Percentiles rank a stretch among this genome's conserved stretches.
Conservation (phyloP, 2,113 vertebrate genomes). For the Hystrix cristata region DNA sequence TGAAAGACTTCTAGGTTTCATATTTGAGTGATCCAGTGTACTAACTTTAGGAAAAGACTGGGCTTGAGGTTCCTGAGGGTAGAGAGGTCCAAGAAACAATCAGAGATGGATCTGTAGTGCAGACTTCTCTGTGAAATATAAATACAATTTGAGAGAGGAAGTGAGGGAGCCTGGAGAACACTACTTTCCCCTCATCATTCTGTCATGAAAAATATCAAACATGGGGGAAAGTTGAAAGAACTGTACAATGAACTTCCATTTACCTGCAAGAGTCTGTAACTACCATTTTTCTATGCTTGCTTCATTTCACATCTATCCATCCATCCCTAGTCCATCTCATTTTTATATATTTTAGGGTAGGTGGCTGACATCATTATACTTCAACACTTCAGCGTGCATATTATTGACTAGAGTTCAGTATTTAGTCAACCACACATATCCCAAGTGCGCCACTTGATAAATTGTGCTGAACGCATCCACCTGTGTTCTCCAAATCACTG, state of each 20-base stretch:
- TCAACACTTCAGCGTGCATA: background rate
- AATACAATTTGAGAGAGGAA: background rate
- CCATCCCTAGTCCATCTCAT: background rate
- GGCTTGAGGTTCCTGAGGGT: background rate
- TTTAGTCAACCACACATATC: background rate
- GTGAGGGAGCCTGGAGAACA: background rate
- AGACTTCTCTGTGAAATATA: background rate
- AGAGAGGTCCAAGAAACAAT: background rate
- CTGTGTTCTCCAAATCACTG: background rate
- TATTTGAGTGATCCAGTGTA: background rate
- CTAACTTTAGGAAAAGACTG: background rate
- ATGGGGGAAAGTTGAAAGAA: background rate
- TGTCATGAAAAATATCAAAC: background rate
- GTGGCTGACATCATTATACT: background rate
- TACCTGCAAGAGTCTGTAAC: background rate
- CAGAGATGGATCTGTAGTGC: background rate
- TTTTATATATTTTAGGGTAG: background rate
- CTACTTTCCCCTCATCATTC: background rate
- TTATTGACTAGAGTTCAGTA: background rate
- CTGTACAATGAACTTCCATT: background rate
- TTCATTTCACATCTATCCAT: background rate
- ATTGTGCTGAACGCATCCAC: background rate
- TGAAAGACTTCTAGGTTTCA: background rate
- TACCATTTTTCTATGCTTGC: background rate
- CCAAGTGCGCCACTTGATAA: background rate